Conservation (phyloP, 2,888 invertebrate species). For the Yponomeuta malinellus region DNA sequence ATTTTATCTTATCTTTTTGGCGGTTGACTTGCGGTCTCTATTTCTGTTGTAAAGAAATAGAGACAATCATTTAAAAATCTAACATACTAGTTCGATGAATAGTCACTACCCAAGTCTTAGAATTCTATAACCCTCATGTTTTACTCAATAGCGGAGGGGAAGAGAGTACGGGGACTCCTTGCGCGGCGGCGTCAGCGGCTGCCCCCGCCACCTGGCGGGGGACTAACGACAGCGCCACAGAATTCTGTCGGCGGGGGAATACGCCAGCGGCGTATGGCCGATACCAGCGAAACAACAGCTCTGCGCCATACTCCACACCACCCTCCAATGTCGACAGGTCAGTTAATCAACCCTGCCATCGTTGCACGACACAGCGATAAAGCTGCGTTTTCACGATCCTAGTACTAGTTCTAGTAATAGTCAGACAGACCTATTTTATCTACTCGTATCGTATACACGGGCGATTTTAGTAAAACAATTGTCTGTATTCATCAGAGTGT, state of each 20-base stretch:
- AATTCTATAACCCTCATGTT: not conserved
- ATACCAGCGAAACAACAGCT: constrained; percentile 72
- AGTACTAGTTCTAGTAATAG: too few species aligned
- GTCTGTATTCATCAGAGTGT: too few species aligned
- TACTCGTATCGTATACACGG: too few species aligned
- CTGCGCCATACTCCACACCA: constrained; percentile 63
- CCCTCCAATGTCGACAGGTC: constrained; percentile 67
- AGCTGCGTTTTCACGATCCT: too few species aligned
- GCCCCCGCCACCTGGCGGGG: constrained; percentile 69
- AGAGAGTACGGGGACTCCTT: constrained; percentile 60
- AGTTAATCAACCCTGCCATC: constrained; percentile 14
- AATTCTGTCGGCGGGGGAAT: constrained; percentile 68
- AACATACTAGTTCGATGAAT: too few species aligned
- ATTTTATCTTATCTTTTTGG: too few species aligned
- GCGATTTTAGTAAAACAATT: too few species aligned
- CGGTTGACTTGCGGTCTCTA: too few species aligned
- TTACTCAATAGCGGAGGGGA: constrained; percentile 52
- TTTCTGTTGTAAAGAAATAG: too few species aligned
- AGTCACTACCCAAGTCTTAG: not conserved
- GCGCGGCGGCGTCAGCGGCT: constrained; percentile 66
- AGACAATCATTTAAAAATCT: too few species aligned
- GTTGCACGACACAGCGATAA: too few species aligned
- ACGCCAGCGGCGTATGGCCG: constrained; percentile 73
- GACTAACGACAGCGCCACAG: constrained; percentile 69
- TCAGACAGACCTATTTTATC: too few species aligned